Evolutionary conservation across 30 jellyfish, hydroid and myxozoan species (phyloP), one percentile per base, ranked within the genome.

Genomic region (Cassiopea andromeda): DNA sequence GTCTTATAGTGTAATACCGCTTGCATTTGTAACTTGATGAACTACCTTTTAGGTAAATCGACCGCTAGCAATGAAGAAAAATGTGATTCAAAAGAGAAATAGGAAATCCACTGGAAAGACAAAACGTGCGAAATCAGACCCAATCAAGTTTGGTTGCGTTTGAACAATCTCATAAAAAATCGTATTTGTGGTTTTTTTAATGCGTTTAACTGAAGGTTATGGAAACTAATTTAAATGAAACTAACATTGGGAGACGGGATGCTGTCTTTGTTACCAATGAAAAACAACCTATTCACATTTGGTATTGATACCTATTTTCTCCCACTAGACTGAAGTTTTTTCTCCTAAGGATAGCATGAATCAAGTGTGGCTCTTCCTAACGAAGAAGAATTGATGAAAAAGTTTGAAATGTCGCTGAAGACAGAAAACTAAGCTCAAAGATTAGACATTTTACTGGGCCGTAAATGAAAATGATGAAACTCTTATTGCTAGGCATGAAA

Each of bases 61-160:
- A 64, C 97, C 97, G 18, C 93, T 90, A 45, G 90, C 97, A 10
- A 90, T 90, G 97, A 90, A 90, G 97, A 90, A 90, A 84, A 78
- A 75, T 48, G 90, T 79, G 72, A 81, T 90, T 3, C 97, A 90
- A 78, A 90, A 84, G 64, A 82, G 97, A 46, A 90, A 83, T 75
- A 90, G 97, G 61, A 90, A 90, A 70, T 78, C 94, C 1, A 38
- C 94, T 15, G 94, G 94, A n/a, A 87, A 87, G 71, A 69, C 85
- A 57, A 87, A 87, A 44, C 81, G 94, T 44, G 3, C 78, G 81
- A 87, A 87, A 57, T 74, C 73, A 49, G 94, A 87, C 59, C 94
- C 94, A 12, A 87, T 87, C 70, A 87, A 87, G 68, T 77, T 48
- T 66, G 94, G 90, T 45, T 87, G 94, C 49, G 94, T 87, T n/a